These are phyloP conservation scores for Diadema setosum DNA, from an alignment of 35 echinoderm and acorn worm genomes.

Conservation along the genomic window DNA sequence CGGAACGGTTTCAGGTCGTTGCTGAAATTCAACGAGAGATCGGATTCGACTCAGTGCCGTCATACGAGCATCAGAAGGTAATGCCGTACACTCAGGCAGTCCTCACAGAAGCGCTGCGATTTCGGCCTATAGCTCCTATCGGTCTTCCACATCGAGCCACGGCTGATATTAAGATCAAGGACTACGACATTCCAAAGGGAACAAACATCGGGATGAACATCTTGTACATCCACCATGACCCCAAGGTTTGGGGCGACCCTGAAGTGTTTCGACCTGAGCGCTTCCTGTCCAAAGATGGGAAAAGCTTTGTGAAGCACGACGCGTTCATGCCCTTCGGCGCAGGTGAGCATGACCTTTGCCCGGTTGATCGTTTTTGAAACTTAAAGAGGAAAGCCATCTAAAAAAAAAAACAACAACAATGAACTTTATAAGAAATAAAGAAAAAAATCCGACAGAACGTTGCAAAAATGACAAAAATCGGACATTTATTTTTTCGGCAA, in stretches of 20 bases:
- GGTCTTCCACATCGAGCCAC: slow-evolving; percentile 32
- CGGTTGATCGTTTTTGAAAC: neutral
- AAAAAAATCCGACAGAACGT: too few relatives aligned
- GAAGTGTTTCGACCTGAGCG: slow-evolving; percentile 38
- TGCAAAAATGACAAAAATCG: too few relatives aligned
- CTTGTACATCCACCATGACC: slow-evolving; percentile 35
- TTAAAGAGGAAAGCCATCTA: too few relatives aligned
- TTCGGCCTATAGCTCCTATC: neutral
- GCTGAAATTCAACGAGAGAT: neutral
- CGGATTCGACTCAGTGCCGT: neutral
- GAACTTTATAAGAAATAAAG: too few relatives aligned
- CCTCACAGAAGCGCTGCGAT: slow-evolving; percentile 41
- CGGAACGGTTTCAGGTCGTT: too few relatives aligned
- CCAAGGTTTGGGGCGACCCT: slow-evolving; percentile 34
- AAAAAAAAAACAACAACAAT: too few relatives aligned
- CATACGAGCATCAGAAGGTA: neutral
- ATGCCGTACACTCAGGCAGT: slow-evolving; percentile 71
- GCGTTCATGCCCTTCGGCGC: neutral
- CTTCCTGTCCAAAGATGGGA: slow-evolving; percentile 1
- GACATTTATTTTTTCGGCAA: too few relatives aligned
- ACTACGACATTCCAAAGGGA: slow-evolving; percentile 33
- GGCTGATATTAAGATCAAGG: neutral
- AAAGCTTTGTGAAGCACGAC: neutral
- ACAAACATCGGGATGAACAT: slow-evolving; percentile 6
- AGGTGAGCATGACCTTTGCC: neutral